A percentile compares a stretch with the other conserved stretches of the same genome.
These are phyloP conservation scores for Shinisaurus crocodilurus DNA, from an alignment of 2,113 vertebrate genomes.

Conservation along the genomic window DNA sequence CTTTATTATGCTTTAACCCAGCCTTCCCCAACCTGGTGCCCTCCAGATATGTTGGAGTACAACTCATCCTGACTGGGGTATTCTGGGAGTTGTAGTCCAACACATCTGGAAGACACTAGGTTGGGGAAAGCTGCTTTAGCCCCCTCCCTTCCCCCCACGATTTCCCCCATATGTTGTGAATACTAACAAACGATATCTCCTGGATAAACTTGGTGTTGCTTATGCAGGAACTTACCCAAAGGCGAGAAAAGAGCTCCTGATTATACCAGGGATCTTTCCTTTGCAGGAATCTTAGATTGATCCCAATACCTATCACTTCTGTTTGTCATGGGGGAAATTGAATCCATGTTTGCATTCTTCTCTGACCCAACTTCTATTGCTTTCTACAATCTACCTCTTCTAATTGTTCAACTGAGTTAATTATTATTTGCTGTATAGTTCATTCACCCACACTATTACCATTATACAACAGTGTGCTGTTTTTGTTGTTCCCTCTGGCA, in stretches of 20 bases:
- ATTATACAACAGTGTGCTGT: neutral
- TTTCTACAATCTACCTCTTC: slow-evolving; percentile 3
- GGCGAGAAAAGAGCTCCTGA: neutral
- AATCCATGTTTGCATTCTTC: neutral
- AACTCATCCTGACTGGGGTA: no score
- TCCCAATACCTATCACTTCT: no score
- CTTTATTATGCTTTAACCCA: no score
- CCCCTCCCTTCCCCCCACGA: neutral
- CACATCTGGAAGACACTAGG: no score
- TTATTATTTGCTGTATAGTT: slow-evolving; percentile 50
- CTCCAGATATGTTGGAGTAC: no score
- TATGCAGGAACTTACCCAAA: neutral
- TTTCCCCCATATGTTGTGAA: neutral
- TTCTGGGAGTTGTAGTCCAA: no score
- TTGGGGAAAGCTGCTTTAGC: neutral
- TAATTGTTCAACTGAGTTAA: slow-evolving; percentile 13
- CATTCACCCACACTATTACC: slow-evolving; percentile 34
- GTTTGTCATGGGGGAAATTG: neutral
- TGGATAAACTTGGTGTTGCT: neutral
- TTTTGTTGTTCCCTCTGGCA: slow-evolving; percentile 24
- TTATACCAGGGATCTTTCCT: neutral
- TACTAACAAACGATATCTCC: neutral
- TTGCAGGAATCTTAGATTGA: neutral
- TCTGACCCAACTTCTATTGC: neutral
- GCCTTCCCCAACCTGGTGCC: no score